phyloP scores from a whole-genome alignment of 2,888 invertebrate genomes.

The Meloe dianella region DNA sequence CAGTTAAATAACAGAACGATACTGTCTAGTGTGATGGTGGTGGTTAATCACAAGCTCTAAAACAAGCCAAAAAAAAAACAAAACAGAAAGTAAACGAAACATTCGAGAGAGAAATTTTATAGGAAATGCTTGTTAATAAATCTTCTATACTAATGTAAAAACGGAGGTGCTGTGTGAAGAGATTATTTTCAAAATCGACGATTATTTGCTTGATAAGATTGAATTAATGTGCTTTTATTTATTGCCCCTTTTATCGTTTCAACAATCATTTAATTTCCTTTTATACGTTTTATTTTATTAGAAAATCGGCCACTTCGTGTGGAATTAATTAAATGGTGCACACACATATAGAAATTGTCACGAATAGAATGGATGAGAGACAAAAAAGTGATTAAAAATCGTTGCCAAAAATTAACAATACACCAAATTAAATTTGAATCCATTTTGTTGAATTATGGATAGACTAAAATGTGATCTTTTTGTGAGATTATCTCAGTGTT shows the following conservation, averaged over 20 bases:
- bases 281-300: background rate
- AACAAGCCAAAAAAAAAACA: background rate
- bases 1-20: background rate
- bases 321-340: background rate
- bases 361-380: background rate
- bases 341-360: background rate
- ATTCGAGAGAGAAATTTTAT: background rate
- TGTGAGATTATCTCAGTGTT: too few species aligned
- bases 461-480: too few species aligned
- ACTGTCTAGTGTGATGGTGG: background rate
- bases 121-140: conserved; percentile 8
- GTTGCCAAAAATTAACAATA: background rate
- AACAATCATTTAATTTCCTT: conserved; percentile 4
- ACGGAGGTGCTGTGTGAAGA: background rate
- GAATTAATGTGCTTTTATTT: conserved; percentile 7
- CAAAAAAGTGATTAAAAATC: too few species aligned
- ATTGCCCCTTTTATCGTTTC: background rate
- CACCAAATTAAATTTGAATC: too few species aligned
- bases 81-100: too few species aligned
- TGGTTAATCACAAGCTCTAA: conserved; percentile 1
- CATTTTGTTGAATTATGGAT: too few species aligned
- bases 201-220: conserved; percentile 11
- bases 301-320: background rate
- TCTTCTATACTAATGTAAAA: background rate
- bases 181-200: conserved; percentile 7